Conservation (phyloP, 2,888 invertebrate genomes). For the Abscondita cerata region DNA sequence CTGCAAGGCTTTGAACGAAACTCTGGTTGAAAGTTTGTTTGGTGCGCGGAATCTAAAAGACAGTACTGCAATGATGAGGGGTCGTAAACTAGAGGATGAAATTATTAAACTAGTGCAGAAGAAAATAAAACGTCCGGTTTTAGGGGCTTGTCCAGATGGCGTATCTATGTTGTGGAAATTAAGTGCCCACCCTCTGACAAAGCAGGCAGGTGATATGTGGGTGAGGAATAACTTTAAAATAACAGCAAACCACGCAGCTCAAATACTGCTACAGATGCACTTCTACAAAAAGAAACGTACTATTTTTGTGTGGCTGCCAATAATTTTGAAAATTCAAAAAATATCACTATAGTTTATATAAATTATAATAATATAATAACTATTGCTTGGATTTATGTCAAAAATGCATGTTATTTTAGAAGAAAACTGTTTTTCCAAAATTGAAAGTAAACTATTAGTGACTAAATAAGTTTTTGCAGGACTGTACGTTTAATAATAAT, state of each 20-base stretch:
- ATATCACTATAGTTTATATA: not conserved
- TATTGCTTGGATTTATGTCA: too few relatives aligned
- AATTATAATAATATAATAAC: not conserved
- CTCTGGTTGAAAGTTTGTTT: not conserved
- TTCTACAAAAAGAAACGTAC: not conserved
- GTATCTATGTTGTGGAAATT: not conserved
- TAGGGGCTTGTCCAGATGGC: not conserved
- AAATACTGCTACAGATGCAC: not conserved
- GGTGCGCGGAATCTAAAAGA: not conserved
- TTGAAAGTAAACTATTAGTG: too few relatives aligned
- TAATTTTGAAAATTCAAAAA: too few relatives aligned
- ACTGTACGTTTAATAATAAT: too few relatives aligned
- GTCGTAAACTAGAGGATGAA: not conserved
- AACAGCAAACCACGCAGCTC: not conserved
- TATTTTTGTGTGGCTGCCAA: too few relatives aligned
- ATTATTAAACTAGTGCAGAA: not conserved
- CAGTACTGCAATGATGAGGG: not conserved
- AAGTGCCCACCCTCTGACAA: not conserved
- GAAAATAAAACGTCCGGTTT: not conserved
- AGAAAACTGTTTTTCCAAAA: too few relatives aligned
- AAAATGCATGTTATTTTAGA: too few relatives aligned
- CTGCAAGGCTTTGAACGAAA: not conserved
- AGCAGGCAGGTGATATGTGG: not conserved
- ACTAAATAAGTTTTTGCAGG: too few relatives aligned
- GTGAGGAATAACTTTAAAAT: not conserved